Conservation (phyloP, 2,888 invertebrate genomes). For the Perizoma flavofasciatum region DNA sequence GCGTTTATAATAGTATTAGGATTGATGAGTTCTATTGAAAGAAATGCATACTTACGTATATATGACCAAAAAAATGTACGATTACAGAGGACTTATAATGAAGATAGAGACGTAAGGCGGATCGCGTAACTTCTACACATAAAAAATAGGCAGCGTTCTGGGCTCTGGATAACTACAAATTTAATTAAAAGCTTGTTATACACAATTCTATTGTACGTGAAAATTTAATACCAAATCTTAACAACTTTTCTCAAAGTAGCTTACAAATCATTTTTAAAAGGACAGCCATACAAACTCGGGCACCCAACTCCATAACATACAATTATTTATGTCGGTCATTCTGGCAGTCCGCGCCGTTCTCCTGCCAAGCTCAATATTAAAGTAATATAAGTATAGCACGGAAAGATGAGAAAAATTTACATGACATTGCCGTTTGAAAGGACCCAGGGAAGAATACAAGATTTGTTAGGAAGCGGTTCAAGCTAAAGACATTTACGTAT, state of each 20-base stretch:
- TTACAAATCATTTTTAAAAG: conserved; percentile 10
- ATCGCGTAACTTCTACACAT: too few species aligned
- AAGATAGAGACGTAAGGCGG: too few species aligned
- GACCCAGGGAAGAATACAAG: conserved; percentile 4
- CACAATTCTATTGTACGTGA: too few species aligned
- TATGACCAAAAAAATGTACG: too few species aligned
- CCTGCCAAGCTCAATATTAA: conserved; percentile 15
- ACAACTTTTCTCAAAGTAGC: not conserved
- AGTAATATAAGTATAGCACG: not conserved
- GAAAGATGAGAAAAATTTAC: conserved; percentile 17
- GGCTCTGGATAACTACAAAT: too few species aligned
- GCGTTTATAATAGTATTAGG: too few species aligned
- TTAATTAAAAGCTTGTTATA: too few species aligned
- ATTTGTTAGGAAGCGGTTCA: not conserved
- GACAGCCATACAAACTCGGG: conserved; percentile 1
- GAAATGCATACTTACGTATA: too few species aligned
- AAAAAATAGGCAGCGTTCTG: too few species aligned
- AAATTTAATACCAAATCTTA: too few species aligned
- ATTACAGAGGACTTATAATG: too few species aligned
- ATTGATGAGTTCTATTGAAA: too few species aligned
- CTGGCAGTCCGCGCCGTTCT: conserved; percentile 13
- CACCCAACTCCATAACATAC: not conserved
- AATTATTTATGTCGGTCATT: conserved; percentile 16
- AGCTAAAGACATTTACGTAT: not conserved
- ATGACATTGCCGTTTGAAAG: conserved; percentile 14